phyloP scores from a whole-genome alignment of 2,888 invertebrate genomes.

The Cryptus armator region DNA sequence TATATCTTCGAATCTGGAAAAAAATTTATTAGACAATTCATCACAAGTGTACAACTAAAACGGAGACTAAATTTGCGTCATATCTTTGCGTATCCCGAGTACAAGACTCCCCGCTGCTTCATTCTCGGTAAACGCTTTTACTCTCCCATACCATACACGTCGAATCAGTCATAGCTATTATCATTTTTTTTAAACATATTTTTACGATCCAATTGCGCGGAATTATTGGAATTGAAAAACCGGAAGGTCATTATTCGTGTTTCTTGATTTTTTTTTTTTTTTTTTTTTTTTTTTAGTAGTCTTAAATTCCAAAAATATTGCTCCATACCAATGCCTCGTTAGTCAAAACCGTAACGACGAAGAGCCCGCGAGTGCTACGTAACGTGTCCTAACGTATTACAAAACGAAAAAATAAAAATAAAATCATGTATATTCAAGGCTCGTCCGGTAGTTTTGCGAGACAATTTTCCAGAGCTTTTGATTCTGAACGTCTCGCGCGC shows the following conservation, averaged over 20 bases:
- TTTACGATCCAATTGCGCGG: slow-evolving; percentile 38
- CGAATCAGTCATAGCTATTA: slow-evolving; percentile 24
- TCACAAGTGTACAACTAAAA: slow-evolving; percentile 67
- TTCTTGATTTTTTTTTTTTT: background rate
- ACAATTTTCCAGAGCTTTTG: background rate
- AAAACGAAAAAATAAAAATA: slow-evolving; percentile 28
- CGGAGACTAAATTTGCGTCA: slow-evolving; percentile 59
- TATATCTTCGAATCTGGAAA: slow-evolving; percentile 54
- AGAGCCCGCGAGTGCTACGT: slow-evolving; percentile 31
- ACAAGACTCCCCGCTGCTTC: slow-evolving; percentile 9
- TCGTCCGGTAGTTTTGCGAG: background rate
- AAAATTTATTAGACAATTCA: slow-evolving; percentile 65
- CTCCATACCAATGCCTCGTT: slow-evolving; percentile 38
- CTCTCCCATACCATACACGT: slow-evolving; percentile 6
- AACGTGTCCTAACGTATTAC: slow-evolving; percentile 27
- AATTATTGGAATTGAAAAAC: slow-evolving; percentile 44
- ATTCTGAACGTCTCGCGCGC: background rate
- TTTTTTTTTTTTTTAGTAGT: slow-evolving; percentile 31
- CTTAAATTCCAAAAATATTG: slow-evolving; percentile 15
- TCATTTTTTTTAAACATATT: background rate
- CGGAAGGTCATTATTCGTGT: slow-evolving; percentile 16
- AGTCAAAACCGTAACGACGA: slow-evolving; percentile 25
- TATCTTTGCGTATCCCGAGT: slow-evolving; percentile 38
- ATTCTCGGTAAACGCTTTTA: slow-evolving; percentile 10
- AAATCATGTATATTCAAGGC: background rate